These are phyloP conservation scores for Monarcha castaneiventris DNA, from an alignment of 2,113 vertebrate genomes.

Conservation along the genomic window DNA sequence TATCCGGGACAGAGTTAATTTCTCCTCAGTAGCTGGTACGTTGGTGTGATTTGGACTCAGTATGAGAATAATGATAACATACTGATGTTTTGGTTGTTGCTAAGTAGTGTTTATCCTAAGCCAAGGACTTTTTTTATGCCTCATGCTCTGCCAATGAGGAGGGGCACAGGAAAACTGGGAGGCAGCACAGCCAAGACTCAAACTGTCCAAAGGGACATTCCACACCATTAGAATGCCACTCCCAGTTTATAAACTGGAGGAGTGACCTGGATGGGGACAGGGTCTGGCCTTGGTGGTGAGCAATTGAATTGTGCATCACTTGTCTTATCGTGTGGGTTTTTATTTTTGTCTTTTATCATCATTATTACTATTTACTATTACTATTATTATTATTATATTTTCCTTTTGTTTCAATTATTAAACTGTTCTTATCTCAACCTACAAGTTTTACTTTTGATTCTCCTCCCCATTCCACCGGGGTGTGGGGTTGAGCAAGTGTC, in stretches of 20 bases:
- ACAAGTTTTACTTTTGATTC: not conserved
- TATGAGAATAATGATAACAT: not conserved
- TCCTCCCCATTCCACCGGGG: accelerated
- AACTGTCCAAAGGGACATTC: not conserved
- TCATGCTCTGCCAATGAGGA: not conserved
- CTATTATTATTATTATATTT: not conserved
- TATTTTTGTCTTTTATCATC: not conserved
- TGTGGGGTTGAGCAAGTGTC: not conserved
- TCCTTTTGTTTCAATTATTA: not conserved
- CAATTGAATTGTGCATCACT: not conserved
- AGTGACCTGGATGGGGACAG: not conserved
- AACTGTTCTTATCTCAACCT: not conserved
- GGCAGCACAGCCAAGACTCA: not conserved
- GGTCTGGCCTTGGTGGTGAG: not conserved
- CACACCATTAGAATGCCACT: not conserved
- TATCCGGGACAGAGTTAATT: not conserved
- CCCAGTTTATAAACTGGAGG: not conserved
- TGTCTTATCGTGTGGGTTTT: accelerated
- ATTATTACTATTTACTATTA: not conserved
- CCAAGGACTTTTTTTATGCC: not conserved
- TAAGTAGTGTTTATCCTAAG: not conserved
- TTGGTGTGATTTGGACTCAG: not conserved
- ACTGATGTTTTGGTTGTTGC: not conserved
- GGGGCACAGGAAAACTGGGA: not conserved
- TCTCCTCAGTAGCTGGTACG: not conserved